A percentile compares a stretch with the other conserved stretches of the same genome.
These are phyloP conservation scores for Turdus rufiventris DNA, from an alignment of 2,113 vertebrate species.

Conservation along the genomic window DNA sequence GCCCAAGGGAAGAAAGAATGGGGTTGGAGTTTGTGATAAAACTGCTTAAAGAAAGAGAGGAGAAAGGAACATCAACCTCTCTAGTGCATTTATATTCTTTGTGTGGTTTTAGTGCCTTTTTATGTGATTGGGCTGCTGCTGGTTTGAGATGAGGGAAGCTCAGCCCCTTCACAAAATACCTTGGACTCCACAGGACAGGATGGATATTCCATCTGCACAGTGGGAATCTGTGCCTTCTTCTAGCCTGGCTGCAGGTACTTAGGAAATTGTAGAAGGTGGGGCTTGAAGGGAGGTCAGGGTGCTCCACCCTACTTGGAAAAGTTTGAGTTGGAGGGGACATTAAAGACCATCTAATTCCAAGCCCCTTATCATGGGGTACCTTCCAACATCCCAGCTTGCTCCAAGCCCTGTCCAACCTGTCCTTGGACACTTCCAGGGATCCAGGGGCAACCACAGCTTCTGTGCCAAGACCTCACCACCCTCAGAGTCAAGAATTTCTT, in stretches of 20 bases:
- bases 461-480: background rate
- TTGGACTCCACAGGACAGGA: background rate
- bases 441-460: background rate
- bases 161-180: background rate
- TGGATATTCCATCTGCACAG: background rate
- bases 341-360: background rate
- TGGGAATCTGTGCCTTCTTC: background rate
- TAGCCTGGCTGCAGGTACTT: background rate
- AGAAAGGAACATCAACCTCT: background rate
- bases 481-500: background rate
- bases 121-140: background rate
- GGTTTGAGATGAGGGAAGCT: background rate
- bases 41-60: background rate
- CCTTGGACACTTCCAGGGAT: background rate
- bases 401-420: fast-evolving
- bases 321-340: background rate
- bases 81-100: background rate
- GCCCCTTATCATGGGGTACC: background rate
- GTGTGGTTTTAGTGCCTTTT: background rate
- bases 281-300: background rate
- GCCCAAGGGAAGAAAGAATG: background rate
- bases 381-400: background rate
- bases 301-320: background rate
- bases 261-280: background rate
- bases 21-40: background rate